Percentiles rank a stretch among this genome's conserved stretches.
phyloP scores from a whole-genome alignment of 2,797 vertebrate species.

The Acrossocheilus wenchowensis region DNA sequence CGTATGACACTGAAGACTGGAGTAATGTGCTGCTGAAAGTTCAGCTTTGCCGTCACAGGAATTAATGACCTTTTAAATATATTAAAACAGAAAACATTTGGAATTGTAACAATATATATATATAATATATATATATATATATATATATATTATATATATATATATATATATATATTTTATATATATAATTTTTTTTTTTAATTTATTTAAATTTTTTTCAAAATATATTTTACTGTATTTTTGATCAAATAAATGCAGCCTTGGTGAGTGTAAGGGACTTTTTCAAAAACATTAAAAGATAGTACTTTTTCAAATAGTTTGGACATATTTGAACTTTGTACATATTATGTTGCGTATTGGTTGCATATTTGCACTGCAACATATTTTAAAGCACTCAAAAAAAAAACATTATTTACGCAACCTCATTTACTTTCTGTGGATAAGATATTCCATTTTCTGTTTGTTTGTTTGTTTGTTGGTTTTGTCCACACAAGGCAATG shows the following conservation, averaged over 20 bases:
- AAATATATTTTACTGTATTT: too few relatives aligned
- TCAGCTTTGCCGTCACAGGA: background rate
- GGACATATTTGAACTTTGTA: background rate
- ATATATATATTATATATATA: too few relatives aligned
- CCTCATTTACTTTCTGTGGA: background rate
- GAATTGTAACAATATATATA: too few relatives aligned
- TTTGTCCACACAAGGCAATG: background rate
- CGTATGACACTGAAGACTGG: background rate
- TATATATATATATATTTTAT: too few relatives aligned
- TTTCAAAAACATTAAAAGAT: background rate
- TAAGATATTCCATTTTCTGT: background rate
- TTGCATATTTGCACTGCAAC: background rate
- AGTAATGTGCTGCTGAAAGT: background rate
- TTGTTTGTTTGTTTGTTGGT: background rate
- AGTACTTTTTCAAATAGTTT: background rate
- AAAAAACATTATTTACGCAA: too few relatives aligned
- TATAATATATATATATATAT: too few relatives aligned
- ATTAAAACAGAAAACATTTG: too few relatives aligned
- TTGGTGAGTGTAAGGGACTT: too few relatives aligned
- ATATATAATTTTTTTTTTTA: too few relatives aligned
- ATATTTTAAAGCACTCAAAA: background rate
- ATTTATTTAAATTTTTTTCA: too few relatives aligned
- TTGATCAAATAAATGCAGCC: too few relatives aligned
- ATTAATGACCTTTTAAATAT: too few relatives aligned
- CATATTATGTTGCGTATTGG: background rate